A percentile compares a stretch with the other conserved stretches of the same genome.
Evolutionary conservation across 2,113 vertebrate genomes (phyloP).

Genomic region (Neodontobutis hainanensis): DNA sequence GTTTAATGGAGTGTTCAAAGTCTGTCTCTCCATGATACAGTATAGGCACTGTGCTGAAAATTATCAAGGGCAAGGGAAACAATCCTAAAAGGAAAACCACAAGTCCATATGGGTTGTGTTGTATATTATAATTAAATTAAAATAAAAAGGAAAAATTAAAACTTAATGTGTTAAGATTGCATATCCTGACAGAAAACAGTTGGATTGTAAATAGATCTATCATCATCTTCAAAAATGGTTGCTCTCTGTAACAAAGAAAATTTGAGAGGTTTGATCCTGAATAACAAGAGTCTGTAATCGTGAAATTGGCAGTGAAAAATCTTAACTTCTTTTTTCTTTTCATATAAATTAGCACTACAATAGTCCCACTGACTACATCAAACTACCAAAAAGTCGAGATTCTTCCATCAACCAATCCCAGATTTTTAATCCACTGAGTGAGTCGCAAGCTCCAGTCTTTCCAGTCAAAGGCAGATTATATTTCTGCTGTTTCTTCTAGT

Average conservation of each 20-base stretch:
- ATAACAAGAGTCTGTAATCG: constrained; percentile 47
- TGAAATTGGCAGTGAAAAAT: constrained; percentile 74
- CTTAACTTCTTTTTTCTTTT: constrained; percentile 25
- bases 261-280: constrained; percentile 59
- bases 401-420: constrained; percentile 11
- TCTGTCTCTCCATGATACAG: constrained; percentile 48
- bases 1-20: constrained; percentile 63
- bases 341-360: constrained; percentile 26
- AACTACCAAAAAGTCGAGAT: constrained; percentile 33
- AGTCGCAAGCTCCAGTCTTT: constrained; percentile 31
- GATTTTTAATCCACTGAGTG: constrained; percentile 12
- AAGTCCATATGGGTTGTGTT: constrained; percentile 29
- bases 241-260: constrained; percentile 46
- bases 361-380: constrained; percentile 26
- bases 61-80: constrained; percentile 53
- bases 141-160: constrained; percentile 41
- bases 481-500: constrained; percentile 50
- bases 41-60: constrained; percentile 72
- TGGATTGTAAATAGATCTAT: constrained; percentile 35
- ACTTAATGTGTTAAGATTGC: constrained; percentile 33
- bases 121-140: constrained; percentile 34
- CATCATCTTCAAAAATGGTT: constrained; percentile 50
- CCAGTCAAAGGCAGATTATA: constrained; percentile 37
- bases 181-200: constrained; percentile 41
- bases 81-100: constrained; percentile 17